phyloP scores from a whole-genome alignment of 2,888 invertebrate genomes.

The Myopa tessellatipennis region DNA sequence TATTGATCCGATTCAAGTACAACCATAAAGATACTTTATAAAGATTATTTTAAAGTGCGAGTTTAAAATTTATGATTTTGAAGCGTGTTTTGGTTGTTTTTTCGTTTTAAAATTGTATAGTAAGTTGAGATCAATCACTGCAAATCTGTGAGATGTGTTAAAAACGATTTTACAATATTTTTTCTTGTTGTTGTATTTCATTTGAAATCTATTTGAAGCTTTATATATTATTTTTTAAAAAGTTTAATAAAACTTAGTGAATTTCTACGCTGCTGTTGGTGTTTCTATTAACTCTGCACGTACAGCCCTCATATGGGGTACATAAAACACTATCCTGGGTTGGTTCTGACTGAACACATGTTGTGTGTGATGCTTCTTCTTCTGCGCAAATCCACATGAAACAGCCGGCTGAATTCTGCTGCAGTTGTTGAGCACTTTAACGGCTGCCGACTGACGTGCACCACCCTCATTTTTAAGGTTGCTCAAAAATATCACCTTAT shows the following conservation, averaged over 20 bases:
- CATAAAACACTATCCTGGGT: not conserved
- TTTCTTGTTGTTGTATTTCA: too few relatives aligned
- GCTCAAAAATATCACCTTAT: not conserved
- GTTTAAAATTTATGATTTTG: not conserved
- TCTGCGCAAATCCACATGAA: not conserved
- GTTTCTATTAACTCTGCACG: too few relatives aligned
- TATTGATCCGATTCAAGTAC: not conserved
- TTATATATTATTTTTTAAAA: too few relatives aligned
- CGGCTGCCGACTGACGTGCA: not conserved
- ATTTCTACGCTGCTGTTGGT: too few relatives aligned
- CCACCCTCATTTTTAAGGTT: slow-evolving; percentile 21
- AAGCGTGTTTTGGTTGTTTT: not conserved
- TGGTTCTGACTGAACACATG: not conserved
- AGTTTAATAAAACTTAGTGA: too few relatives aligned
- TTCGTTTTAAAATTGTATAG: too few relatives aligned
- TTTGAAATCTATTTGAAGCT: too few relatives aligned
- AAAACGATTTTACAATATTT: too few relatives aligned
- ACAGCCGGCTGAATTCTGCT: slow-evolving; percentile 15
- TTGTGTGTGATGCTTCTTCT: not conserved
- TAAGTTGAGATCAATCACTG: too few relatives aligned
- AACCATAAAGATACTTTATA: not conserved
- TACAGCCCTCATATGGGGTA: too few relatives aligned
- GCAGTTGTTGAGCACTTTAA: not conserved
- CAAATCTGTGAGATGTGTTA: too few relatives aligned
- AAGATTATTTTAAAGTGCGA: not conserved